Evolutionary conservation across 2,113 vertebrate species (phyloP), one percentile per base, ranked within the genome.

Genomic region (Pimephales promelas): DNA sequence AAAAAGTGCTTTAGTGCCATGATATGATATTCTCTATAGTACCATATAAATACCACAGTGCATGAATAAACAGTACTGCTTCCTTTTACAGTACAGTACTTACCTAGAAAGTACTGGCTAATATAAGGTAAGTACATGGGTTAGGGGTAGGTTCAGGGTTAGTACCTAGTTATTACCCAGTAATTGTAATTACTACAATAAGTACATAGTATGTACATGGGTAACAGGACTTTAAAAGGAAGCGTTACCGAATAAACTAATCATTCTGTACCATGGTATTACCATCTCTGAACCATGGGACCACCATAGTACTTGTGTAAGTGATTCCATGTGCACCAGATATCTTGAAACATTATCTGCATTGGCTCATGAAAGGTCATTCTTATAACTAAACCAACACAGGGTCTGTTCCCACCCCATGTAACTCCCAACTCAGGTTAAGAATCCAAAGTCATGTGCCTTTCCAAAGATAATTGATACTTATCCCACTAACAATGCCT

Each of bases 401-500:
- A 66, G 78, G 61, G 78, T 49, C 24, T 28, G 8, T 18, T 80
- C 28, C 40, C 78, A 52, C 61, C 36, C 40, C 59, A 64, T 52
- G 61, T 24, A 64, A 34, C 43, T 64, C 45, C n/a, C 20, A 81
- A 16, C 62, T 80, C 78, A 80, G 78, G 78, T 66, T 54, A 16
- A 70, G 31, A 28, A 66, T 70, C 47, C 45, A 68, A 64, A 64
- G 26, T 79, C 20, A 28, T 49, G 71, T 24, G 54, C 74, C 49
- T 68, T 86, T 85, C 73, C 76, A 86, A 90, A 77, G 57, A 86
- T 84, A 78, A 89, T 91, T 88, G 84, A 86, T 85, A 87, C 87
- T 79, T 31, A 45, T 87, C 88, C 57, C 73, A 85, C 82, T 52
- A 79, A 80, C 28, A 59, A 91, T 84, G 86, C 87, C 86, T 61